Base-by-base conservation (phyloP, 2,797 vertebrate species). In the Enteromius mattozi region DNA sequence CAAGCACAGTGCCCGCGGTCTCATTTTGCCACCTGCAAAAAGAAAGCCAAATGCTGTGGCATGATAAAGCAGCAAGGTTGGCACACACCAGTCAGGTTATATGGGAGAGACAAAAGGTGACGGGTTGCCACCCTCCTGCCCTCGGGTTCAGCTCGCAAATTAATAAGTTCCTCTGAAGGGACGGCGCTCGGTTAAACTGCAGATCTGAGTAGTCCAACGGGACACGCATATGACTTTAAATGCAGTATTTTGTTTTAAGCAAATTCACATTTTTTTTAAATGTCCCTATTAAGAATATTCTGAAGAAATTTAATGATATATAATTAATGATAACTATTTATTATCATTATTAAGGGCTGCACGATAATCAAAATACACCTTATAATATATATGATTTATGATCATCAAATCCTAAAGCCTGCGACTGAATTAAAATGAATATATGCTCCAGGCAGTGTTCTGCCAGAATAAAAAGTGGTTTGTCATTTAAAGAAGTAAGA, bases 21-120 rank as follows among this genome's bases (percentile, higher is more conserved):
- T 86, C 79, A 42, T 81, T 85, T 82, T 88, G 80, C 87, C 89
- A 89, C 87, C 88, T 87, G 89, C 90, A 90, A 88, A 86, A 87
- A 71, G 59, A 81, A 84, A 80, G 85, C 87, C 83, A 85, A 89
- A 87, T 89, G 89, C 88, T 87, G 86, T 69, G 81, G 91, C 88
- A 90, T 86, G 89, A 90, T 90, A 90, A 89, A 88, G 84, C 75
- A 19, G 72, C 51, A 74, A 77, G 35, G 76, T 82, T 83, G 71
- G 86, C 27, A 27, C 27, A 27, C n/a, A 14, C n/a, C 21, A 1
- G 47, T 72, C 42, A 69, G 80, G 65, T 70, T 74, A 63, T 49
- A 45, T 4, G 33, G 51, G 30, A 19, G 42, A 65, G 82, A 83
- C 45, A 30, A 87, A 81, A 86, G 86, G 84, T 86, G 84, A 85